Evolutionary conservation across 2,113 vertebrate species (phyloP), one percentile per base, ranked within the genome.

Genomic region (Heptranchias perlo): DNA sequence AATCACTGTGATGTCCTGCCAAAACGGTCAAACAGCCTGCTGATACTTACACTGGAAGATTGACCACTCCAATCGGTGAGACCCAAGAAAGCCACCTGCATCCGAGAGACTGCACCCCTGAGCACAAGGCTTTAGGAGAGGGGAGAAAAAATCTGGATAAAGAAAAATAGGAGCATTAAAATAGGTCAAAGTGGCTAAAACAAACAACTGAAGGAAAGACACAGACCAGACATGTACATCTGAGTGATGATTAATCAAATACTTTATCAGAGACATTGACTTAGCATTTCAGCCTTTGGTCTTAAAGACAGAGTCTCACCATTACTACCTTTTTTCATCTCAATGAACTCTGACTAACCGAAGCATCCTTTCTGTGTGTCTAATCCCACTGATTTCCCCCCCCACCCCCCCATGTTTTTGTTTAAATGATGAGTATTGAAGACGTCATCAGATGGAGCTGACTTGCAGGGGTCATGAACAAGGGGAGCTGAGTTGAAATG

Each of bases 241-340:
- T 64, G 58, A 93, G 35, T 62, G 61, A 61, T 61, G 18, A 93
- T 62, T n/a, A 93, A 35, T 93, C 89, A 93, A n/a, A 93, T 62
- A 39, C 35, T 62, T 93, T 93, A 93, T 21, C 89, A 39, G 4
- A 93, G 89, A 6, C 89, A 93, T n/a, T 18, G 35, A 93, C 35
- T 93, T 93, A 62, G 64, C 35, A 16, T 62, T 93, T 93, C 35
- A 23, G 58, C 58, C 58, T 62, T 7, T n/a, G 61, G 89, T 3
- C 16, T 93, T 93, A n/a, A 62, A 93, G 35, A 87, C 49, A 92
- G 54, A 39, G 28, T 54, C 76, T 49, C 31, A 39, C 61, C 35
- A 61, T 23, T 5, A 62, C 89, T 54, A 87, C 6, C 23, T 21
- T 82, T n/a, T 14, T 14, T 82, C 76, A 82, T 6, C 78, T 62